A percentile compares a stretch with the other conserved stretches of the same genome.
Conservation (phyloP, 2,113 vertebrate genomes). For the Camelus dromedarius region DNA sequence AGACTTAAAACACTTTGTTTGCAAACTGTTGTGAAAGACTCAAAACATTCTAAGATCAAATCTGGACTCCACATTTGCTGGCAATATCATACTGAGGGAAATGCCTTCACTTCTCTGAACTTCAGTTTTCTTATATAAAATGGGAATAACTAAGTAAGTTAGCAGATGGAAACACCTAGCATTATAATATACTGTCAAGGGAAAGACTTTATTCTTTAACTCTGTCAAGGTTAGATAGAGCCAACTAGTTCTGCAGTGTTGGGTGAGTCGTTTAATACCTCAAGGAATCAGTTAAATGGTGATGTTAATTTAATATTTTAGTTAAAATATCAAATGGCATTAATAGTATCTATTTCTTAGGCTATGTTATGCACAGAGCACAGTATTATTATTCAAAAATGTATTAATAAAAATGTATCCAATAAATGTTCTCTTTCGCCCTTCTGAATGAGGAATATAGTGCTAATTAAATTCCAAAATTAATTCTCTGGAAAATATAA, state of each 20-base stretch:
- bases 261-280: background rate
- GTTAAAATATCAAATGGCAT: conserved; percentile 24
- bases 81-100: background rate
- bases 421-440: conserved; percentile 35
- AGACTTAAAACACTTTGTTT: conserved; percentile 9
- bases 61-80: background rate
- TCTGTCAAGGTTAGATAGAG: background rate
- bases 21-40: conserved; percentile 7
- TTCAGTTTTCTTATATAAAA: background rate
- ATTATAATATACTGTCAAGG: background rate
- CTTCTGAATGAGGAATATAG: background rate
- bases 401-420: conserved; percentile 41
- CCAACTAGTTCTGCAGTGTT: background rate
- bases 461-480: conserved; percentile 48
- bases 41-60: conserved; percentile 38
- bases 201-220: background rate
- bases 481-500: conserved; percentile 41
- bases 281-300: background rate
- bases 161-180: background rate
- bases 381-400: conserved; percentile 18
- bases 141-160: background rate
- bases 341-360: background rate
- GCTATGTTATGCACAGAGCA: background rate
- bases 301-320: conserved; percentile 17
- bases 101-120: background rate